phyloP scores from a whole-genome alignment of 2,888 invertebrate genomes.

The Pteria penguin region DNA sequence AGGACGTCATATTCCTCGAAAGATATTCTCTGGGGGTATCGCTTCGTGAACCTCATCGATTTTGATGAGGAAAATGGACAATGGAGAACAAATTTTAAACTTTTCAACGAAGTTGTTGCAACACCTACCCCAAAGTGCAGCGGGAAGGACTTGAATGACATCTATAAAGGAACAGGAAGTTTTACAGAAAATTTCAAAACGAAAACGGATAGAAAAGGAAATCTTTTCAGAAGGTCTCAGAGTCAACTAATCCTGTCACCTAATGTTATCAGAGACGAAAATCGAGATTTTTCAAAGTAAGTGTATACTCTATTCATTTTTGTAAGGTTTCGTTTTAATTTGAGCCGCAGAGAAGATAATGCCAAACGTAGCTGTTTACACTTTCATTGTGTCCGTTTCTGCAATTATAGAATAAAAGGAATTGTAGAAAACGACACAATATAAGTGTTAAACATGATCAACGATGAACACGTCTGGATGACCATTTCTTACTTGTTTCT shows the following conservation, averaged over 20 bases:
- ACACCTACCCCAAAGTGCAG: conserved; percentile 85
- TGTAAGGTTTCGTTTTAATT: too few species aligned
- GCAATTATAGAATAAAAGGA: conserved; percentile 62
- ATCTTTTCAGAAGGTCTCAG: conserved; percentile 10
- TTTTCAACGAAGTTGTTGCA: conserved; percentile 65
- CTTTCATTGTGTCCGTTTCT: conserved; percentile 68
- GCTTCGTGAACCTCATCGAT: conserved; percentile 73
- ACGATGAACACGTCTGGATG: too few species aligned
- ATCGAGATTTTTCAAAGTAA: too few species aligned
- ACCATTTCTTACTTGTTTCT: too few species aligned
- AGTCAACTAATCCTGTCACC: conserved; percentile 16
- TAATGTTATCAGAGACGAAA: not conserved
- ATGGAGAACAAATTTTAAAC: conserved; percentile 67
- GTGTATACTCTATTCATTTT: too few species aligned
- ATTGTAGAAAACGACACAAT: conserved; percentile 72
- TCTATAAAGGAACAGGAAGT: conserved; percentile 46
- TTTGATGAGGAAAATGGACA: conserved; percentile 70
- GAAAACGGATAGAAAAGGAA: conserved; percentile 38
- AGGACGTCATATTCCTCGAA: conserved; percentile 80
- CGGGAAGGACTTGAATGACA: conserved; percentile 86
- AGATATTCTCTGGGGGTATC: conserved; percentile 76
- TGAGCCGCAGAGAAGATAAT: too few species aligned
- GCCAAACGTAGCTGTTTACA: conserved; percentile 14
- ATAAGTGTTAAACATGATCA: conserved; percentile 53
- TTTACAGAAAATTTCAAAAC: conserved; percentile 5